phyloP scores from a whole-genome alignment of 2,113 vertebrate genomes.

The Ciconia boyciana region DNA sequence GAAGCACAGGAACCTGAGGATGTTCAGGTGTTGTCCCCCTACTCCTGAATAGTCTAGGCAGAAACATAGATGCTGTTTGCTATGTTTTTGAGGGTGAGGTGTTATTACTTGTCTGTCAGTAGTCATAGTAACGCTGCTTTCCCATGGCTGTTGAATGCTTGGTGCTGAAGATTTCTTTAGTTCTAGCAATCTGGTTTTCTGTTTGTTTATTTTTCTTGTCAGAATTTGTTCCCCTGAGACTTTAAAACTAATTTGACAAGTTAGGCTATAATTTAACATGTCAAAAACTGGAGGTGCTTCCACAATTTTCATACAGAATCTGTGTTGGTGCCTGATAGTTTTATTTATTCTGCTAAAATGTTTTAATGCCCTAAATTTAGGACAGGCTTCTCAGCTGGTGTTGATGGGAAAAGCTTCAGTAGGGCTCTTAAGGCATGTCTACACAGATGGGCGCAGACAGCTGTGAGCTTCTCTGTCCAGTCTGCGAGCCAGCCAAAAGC shows the following conservation, averaged over 20 bases:
- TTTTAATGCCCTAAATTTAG: slow-evolving; percentile 25
- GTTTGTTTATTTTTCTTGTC: slow-evolving; percentile 10
- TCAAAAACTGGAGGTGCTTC: neutral
- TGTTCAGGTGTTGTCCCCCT: neutral
- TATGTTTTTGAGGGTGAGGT: neutral
- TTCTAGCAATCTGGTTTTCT: slow-evolving; percentile 10
- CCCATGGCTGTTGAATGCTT: neutral
- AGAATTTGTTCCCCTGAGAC: neutral
- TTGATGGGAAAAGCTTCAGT: neutral
- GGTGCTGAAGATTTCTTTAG: neutral
- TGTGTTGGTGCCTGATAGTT: neutral
- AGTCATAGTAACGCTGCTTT: slow-evolving; percentile 31
- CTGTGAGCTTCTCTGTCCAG: neutral
- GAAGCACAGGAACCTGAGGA: neutral
- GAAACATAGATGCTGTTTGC: neutral
- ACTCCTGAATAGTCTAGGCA: neutral
- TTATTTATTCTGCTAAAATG: slow-evolving; percentile 10
- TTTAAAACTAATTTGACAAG: slow-evolving; percentile 24
- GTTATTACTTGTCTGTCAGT: neutral
- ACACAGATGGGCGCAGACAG: neutral
- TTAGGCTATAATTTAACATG: slow-evolving; percentile 20
- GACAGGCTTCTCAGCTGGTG: neutral
- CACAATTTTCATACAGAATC: neutral
- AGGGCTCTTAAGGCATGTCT: neutral
- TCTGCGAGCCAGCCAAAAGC: neutral